phyloP scores from a whole-genome alignment of 2,888 invertebrate genomes.

The Xestia ashworthii region DNA sequence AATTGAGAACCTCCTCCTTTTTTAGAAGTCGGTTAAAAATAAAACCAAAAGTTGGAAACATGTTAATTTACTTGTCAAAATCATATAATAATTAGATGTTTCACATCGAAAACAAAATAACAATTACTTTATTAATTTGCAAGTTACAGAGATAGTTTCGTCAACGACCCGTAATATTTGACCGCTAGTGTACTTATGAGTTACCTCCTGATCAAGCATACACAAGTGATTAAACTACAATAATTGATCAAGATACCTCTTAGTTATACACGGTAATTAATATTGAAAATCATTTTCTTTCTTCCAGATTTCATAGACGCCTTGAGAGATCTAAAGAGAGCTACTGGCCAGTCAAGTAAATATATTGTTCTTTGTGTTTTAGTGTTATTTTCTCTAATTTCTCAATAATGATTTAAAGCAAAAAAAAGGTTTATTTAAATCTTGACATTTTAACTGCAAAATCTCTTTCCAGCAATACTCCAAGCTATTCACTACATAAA shows the following conservation, averaged over 20 bases:
- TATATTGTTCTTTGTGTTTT: not conserved
- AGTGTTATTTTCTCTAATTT: too few relatives aligned
- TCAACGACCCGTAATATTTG: not conserved
- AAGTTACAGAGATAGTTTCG: not conserved
- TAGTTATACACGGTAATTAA: not conserved
- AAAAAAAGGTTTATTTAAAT: not conserved
- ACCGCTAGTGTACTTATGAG: not conserved
- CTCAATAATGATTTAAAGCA: not conserved
- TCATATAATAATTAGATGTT: too few relatives aligned
- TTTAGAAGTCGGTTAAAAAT: too few relatives aligned
- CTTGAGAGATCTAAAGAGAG: slow-evolving; percentile 62
- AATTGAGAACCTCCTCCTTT: too few relatives aligned
- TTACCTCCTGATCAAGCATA: not conserved
- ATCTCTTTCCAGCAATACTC: slow-evolving; percentile 73
- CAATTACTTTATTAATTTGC: not conserved
- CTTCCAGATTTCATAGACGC: slow-evolving; percentile 74
- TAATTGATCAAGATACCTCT: not conserved
- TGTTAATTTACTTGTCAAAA: too few relatives aligned
- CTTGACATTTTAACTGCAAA: not conserved
- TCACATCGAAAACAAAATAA: too few relatives aligned
- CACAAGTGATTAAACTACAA: not conserved
- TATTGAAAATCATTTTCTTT: not conserved
- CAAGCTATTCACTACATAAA: slow-evolving; percentile 74
- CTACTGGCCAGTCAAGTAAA: slow-evolving; percentile 71
- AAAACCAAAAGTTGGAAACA: too few relatives aligned